Base-by-base conservation (phyloP, 2,797 vertebrate species). In the Tauraco hartlaubi region DNA sequence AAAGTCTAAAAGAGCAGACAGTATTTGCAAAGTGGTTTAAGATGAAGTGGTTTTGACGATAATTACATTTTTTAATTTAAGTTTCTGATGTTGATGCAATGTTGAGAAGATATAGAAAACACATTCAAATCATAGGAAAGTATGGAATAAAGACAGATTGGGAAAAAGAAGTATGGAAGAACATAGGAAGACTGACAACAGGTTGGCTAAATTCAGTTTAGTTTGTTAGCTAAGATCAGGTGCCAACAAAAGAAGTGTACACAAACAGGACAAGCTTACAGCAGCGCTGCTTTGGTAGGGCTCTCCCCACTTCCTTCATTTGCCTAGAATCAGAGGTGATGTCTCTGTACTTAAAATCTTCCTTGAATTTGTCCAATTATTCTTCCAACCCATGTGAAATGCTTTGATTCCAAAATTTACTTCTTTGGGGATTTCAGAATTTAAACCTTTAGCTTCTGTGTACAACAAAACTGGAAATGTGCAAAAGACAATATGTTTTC, bases 21-120 rank as follows among this genome's bases (percentile, higher is more conserved):
- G 26, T 10, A 68, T 35, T 78, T 67, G 41, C 33, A 64, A 93
- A 90, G 86, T 72, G 80, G 43, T 86, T 77, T 81, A 61, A 37
- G 74, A 94, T 82, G 46, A 89, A 78, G 58, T n/a, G 49, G 1
- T 51, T 49, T 16, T 86, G 72, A 92, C n/a, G 75, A 64, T 62
- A 88, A 73, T 54, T 58, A 62, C 43, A 25, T 37, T 61, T 82
- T 48, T 51, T 46, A 78, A 67, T 84, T 69, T 4, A 46, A 64
- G 67, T 31, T 93, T 20, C 26, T 55, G 41, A 68, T 73, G 63
- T 74, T 68, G 66, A 94, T 79, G 55, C 59, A 73, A 48, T 11
- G 52, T 20, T 94, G 80, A 73, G 51, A 93, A 37, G 28, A 26
- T 22, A 35, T 12, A 74, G 55, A 58, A 64, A 58, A 56, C 51